These are phyloP conservation scores for Cydia amplana DNA, from an alignment of 1,140 invertebrate species.

Conservation along the genomic window DNA sequence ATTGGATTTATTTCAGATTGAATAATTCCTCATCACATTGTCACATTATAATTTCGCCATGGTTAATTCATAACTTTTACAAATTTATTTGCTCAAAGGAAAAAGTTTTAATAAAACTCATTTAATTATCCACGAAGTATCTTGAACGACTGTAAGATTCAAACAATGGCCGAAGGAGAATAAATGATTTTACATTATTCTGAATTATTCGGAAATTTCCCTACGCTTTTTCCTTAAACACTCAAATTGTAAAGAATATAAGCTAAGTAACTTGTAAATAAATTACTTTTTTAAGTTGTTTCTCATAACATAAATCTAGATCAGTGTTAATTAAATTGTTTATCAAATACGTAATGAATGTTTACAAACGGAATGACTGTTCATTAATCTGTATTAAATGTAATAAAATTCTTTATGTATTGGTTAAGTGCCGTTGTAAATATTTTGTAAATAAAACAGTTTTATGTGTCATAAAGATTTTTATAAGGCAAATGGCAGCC, in stretches of 20 bases:
- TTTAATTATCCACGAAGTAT: neutral
- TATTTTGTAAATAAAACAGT: constrained; percentile 72
- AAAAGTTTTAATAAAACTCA: neutral
- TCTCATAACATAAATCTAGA: constrained; percentile 6
- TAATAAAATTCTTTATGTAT: constrained; percentile 21
- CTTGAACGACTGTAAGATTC: neutral
- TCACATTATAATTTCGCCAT: neutral
- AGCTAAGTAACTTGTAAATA: constrained; percentile 1
- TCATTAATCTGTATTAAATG: constrained; percentile 19
- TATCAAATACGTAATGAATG: constrained; percentile 25
- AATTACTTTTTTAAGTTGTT: constrained; percentile 9
- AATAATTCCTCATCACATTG: neutral
- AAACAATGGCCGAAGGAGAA: constrained; percentile 10
- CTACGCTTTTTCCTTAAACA: neutral
- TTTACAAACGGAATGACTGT: constrained; percentile 17
- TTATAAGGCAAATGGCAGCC: constrained; percentile 7
- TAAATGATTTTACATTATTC: constrained; percentile 10
- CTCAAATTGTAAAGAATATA: constrained; percentile 7
- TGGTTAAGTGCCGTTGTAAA: constrained; percentile 46
- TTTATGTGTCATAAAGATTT: constrained; percentile 60
- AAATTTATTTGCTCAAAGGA: neutral
- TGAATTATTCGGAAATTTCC: constrained; percentile 8
- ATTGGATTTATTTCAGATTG: neutral
- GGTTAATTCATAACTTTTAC: neutral
- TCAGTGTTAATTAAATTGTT: constrained; percentile 21